These are phyloP conservation scores for Rhombomys opimus DNA, from an alignment of 2,113 vertebrate genomes.

Conservation along the genomic window DNA sequence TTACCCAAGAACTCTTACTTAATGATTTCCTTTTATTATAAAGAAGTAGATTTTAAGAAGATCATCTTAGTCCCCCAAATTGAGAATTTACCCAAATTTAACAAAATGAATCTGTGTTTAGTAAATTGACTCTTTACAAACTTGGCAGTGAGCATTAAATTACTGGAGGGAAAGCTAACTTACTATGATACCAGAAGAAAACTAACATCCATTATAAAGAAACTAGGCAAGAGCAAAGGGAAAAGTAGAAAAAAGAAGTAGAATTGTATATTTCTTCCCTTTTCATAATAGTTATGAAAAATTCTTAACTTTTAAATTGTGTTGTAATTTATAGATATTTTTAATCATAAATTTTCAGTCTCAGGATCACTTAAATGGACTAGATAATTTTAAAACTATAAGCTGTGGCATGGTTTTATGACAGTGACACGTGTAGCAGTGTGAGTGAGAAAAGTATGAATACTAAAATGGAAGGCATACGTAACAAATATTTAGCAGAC, in stretches of 20 bases:
- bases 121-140: background rate
- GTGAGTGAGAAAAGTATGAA: background rate
- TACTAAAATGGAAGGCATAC: background rate
- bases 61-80: background rate
- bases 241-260: background rate
- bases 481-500: background rate
- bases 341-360: background rate
- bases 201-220: background rate
- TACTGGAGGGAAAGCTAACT: background rate
- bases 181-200: background rate
- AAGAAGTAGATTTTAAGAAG: background rate
- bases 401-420: background rate
- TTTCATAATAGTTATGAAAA: background rate
- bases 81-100: background rate
- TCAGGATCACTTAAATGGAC: background rate
- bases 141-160: conserved; percentile 2
- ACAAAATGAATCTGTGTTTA: background rate
- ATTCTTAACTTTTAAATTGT: background rate
- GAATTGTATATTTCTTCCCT: background rate
- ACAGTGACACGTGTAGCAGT: background rate
- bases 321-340: background rate
- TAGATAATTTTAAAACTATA: background rate
- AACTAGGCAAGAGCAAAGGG: background rate
- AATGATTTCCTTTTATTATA: conserved; percentile 11
- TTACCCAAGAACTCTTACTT: background rate